Evolutionary conservation across 2,888 invertebrate species (phyloP).

Genomic region (Congeria kusceri): DNA sequence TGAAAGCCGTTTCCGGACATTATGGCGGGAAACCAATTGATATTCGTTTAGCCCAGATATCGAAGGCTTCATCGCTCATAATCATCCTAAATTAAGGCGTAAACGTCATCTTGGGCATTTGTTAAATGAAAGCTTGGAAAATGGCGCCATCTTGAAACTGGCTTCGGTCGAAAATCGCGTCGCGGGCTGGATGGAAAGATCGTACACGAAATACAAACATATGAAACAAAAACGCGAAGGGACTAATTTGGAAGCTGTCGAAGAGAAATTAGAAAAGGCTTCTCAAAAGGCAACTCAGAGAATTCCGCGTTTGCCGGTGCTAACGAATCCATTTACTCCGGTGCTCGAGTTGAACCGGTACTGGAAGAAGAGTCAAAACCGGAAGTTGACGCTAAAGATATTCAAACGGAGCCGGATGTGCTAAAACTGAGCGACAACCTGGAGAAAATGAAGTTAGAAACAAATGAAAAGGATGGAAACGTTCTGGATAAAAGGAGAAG

Average conservation of each 20-base stretch:
- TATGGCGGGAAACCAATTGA: constrained; percentile 75
- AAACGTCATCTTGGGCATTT: constrained; percentile 65
- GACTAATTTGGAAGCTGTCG: constrained; percentile 34
- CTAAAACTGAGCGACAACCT: constrained; percentile 26
- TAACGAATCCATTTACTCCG: constrained; percentile 39
- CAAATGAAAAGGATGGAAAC: not conserved
- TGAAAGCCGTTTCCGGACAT: constrained; percentile 51
- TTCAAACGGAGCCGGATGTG: too few species aligned
- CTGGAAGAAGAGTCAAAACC: constrained; percentile 7
- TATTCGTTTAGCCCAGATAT: constrained; percentile 71
- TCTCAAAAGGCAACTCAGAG: not conserved
- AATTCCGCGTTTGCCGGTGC: constrained; percentile 42
- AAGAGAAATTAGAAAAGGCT: constrained; percentile 33
- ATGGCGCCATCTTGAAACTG: constrained; percentile 66
- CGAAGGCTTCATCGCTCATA: constrained; percentile 68
- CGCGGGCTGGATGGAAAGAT: constrained; percentile 64
- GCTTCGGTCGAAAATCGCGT: constrained; percentile 28
- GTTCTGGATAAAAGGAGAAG: constrained; percentile 16
- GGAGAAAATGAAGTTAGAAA: constrained; percentile 21
- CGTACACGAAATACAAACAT: constrained; percentile 55
- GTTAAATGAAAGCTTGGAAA: constrained; percentile 64
- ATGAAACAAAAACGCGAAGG: constrained; percentile 48
- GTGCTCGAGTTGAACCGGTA: constrained; percentile 20
- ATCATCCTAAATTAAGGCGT: constrained; percentile 71
- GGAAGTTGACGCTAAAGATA: too few species aligned